Evolutionary conservation across 2,113 vertebrate species (phyloP).

Genomic region (Pteruthius melanotis): DNA sequence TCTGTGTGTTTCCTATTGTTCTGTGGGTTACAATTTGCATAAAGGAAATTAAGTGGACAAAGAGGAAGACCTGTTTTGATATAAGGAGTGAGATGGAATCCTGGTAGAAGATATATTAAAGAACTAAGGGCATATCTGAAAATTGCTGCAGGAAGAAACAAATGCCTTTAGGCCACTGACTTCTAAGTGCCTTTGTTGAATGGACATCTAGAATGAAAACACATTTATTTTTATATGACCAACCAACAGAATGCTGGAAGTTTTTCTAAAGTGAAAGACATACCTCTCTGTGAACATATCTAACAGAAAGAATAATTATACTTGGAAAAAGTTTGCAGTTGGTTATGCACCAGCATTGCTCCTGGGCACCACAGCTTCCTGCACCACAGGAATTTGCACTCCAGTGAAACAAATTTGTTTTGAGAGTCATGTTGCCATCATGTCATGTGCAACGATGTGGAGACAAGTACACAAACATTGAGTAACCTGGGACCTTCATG

Average conservation of each 20-base stretch:
- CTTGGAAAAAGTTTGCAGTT: background rate
- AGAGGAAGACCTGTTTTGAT: background rate
- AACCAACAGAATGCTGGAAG: background rate
- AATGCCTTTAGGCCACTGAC: slow-evolving; percentile 19
- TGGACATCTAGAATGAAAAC: background rate
- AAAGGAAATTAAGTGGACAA: slow-evolving; percentile 21
- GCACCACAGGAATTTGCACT: background rate
- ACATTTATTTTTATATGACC: background rate
- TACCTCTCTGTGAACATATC: background rate
- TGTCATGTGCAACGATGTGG: background rate
- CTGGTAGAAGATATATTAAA: background rate
- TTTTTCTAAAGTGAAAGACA: background rate
- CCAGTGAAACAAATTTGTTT: background rate
- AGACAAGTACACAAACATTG: background rate
- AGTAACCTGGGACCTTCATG: background rate
- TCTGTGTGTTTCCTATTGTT: background rate
- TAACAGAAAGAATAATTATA: background rate
- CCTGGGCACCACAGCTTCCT: background rate
- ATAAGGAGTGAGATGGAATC: background rate
- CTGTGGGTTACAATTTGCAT: background rate
- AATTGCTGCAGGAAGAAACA: slow-evolving; percentile 31
- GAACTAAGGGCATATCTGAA: slow-evolving; percentile 5
- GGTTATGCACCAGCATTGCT: background rate
- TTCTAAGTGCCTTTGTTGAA: background rate
- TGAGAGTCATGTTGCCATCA: background rate